A percentile compares a stretch with the other conserved stretches of the same genome.
Evolutionary conservation across 1,140 invertebrate species (phyloP).

Genomic region (Drosophila ananassae): DNA sequence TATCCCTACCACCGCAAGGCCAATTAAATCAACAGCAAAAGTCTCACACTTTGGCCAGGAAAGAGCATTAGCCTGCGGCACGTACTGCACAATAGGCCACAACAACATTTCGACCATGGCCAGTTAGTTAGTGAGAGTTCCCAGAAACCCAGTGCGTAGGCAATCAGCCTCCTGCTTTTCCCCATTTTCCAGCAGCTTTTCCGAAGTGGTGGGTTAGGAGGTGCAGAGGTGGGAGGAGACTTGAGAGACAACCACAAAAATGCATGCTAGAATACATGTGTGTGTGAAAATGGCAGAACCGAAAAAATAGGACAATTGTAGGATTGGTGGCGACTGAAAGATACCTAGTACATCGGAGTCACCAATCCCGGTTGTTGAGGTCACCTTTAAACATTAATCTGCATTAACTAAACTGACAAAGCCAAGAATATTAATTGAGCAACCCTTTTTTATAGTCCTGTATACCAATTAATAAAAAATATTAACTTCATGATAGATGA

Average conservation of each 20-base stretch:
- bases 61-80: conserved; percentile 61
- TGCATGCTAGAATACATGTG: conserved; percentile 42
- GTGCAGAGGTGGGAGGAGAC: conserved; percentile 16
- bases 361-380: too few species aligned
- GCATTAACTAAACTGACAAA: too few species aligned
- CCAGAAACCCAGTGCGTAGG: conserved; percentile 57
- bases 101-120: conserved; percentile 42
- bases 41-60: conserved; percentile 18
- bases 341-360: neutral
- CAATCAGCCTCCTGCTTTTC: conserved; percentile 58
- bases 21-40: conserved; percentile 61
- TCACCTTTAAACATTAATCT: too few species aligned
- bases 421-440: neutral
- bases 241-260: conserved; percentile 71
- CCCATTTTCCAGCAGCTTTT: conserved; percentile 28
- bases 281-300: conserved; percentile 63
- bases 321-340: neutral
- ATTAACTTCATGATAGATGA: neutral
- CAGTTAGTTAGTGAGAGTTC: conserved; percentile 40
- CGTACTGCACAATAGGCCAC: conserved; percentile 57
- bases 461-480: neutral
- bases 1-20: conserved; percentile 33
- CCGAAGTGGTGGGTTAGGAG: neutral
- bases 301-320: conserved; percentile 25
- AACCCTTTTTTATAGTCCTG: neutral